phyloP scores from a whole-genome alignment of 2,888 invertebrate species.

The Drosophila longiperda region DNA sequence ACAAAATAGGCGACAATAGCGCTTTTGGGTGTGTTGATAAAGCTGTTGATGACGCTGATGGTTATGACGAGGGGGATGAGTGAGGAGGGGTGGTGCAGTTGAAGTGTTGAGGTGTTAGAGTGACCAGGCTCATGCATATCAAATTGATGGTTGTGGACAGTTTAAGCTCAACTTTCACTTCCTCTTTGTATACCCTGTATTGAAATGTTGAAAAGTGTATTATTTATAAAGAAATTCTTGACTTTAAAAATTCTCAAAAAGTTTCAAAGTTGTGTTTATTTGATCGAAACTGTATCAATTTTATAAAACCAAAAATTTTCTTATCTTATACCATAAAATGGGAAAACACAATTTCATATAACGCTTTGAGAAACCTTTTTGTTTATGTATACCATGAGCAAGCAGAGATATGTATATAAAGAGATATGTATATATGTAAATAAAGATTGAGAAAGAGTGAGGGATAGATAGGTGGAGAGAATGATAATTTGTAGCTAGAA shows the following conservation, averaged over 20 bases:
- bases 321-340: background rate
- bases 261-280: background rate
- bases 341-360: background rate
- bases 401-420: background rate
- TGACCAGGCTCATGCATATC: constrained; percentile 41
- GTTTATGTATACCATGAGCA: background rate
- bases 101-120: constrained; percentile 13
- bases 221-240: background rate
- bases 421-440: background rate
- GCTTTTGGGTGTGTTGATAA: constrained; percentile 2
- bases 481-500: too few relatives aligned
- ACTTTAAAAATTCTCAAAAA: background rate
- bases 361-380: background rate
- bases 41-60: background rate
- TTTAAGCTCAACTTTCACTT: constrained; percentile 2
- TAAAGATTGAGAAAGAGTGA: background rate
- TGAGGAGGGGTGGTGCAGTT: background rate
- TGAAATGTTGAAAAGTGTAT: background rate
- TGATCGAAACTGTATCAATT: background rate
- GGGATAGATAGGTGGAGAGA: too few relatives aligned
- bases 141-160: constrained; percentile 34
- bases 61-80: background rate
- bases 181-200: background rate
- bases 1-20: constrained; percentile 37
- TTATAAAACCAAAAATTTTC: background rate